Percentiles rank a stretch among this genome's conserved stretches.
Evolutionary conservation across 1,140 invertebrate genomes (phyloP).

Genomic region (Drosophila repleta): DNA sequence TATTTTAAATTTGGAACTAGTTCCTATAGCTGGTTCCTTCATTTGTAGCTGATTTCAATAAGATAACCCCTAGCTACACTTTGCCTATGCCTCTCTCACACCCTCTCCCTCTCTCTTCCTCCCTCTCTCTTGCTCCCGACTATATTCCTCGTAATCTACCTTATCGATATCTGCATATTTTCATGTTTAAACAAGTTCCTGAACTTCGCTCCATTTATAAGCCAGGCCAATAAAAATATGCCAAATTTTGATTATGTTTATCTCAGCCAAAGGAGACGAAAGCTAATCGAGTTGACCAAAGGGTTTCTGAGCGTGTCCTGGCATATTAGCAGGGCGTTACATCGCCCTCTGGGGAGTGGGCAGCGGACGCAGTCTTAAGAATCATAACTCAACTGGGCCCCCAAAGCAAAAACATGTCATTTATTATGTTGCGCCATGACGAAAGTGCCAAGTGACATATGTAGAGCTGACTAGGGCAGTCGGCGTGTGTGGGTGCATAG

Average conservation of each 20-base stretch:
- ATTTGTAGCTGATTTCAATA: too few relatives aligned
- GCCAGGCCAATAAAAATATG: conserved; percentile 7
- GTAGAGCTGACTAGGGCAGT: conserved; percentile 18
- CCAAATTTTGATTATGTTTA: conserved; percentile 35
- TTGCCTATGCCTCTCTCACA: too few relatives aligned
- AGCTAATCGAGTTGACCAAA: conserved; percentile 50
- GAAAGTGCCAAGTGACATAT: conserved; percentile 60
- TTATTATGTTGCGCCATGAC: conserved; percentile 71
- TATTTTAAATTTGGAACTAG: too few relatives aligned
- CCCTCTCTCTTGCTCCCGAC: too few relatives aligned
- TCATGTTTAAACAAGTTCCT: neutral
- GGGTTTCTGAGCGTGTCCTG: conserved; percentile 60
- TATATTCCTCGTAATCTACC: neutral
- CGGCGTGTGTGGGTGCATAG: conserved; percentile 5
- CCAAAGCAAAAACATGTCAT: conserved; percentile 60
- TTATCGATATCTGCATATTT: neutral
- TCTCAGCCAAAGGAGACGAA: neutral
- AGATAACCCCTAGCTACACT: too few relatives aligned
- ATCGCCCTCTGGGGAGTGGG: conserved; percentile 25
- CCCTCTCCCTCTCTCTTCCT: too few relatives aligned
- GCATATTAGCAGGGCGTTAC: conserved; percentile 59
- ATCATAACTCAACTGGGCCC: conserved; percentile 64
- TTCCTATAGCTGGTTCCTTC: too few relatives aligned
- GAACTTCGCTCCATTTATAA: conserved; percentile 24
- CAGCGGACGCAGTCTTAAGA: conserved; percentile 1